Base-by-base conservation (phyloP, 2,888 invertebrate genomes). In the Leucophenga montana region DNA sequence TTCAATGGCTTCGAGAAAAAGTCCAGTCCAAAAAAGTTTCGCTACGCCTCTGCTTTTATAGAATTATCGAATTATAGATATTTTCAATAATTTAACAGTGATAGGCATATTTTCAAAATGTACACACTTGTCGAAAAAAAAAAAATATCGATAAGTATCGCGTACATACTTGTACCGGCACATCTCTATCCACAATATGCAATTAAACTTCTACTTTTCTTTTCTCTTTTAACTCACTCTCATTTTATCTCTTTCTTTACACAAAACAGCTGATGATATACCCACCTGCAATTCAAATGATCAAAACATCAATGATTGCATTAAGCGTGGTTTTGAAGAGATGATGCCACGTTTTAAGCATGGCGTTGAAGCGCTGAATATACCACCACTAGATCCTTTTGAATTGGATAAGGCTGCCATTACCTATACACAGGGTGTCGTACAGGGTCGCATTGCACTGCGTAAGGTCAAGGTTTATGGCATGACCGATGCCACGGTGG, bases 231-330 rank as follows among this genome's bases (percentile, higher is more conserved):
- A 48, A 66, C 16, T 3, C 5, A n/a, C 18, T 20, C 18, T 59
- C 54, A 11, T 5, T 1, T 39, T 72, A 11, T 18, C 18, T 20
- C 18, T 53, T 53, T 1, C 8, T 8, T 39, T 4, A 27, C 2
- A 27, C 9, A 39, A 39, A 39, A 16, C 70, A 86, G 86, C 85
- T 33, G 76, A 70, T 33, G 90, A 90, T 78, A 83, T 92, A 0
- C 90, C 91, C 75, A 87, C 90, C 67, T 92, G 92, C 79, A 87
- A 89, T 64, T 89, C 91, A 73, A 89, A 90, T 77, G 91, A 91
- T 66, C 88, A 89, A n/a, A 90, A 92, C 57, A 88, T 92, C 13
- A 91, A 91, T 78, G 90, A 91, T 66, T 93, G 93, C 77, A 85
- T 93, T 33, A 88, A 89, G 69, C 90, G 91, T 14, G 91, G 91